These are phyloP conservation scores for Parnassius glacialis DNA, from an alignment of 2,888 invertebrate genomes.

Conservation along the genomic window DNA sequence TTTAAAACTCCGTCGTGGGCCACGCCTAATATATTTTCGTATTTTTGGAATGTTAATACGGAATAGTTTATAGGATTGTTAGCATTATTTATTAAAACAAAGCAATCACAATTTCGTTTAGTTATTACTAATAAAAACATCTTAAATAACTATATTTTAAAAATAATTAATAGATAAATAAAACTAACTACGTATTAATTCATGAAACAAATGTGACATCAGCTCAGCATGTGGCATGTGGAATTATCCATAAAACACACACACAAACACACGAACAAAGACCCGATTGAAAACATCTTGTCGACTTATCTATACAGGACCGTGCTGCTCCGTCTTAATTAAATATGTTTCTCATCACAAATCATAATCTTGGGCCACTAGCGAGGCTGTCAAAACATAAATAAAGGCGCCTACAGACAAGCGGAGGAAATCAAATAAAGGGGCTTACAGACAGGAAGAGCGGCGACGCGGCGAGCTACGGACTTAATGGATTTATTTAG, in stretches of 20 bases:
- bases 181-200: not conserved
- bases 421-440: slow-evolving; percentile 61
- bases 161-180: not conserved
- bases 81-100: too few species aligned
- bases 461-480: slow-evolving; percentile 45
- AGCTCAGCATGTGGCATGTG: slow-evolving; percentile 10
- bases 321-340: slow-evolving; percentile 44
- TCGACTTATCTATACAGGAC: slow-evolving; percentile 2
- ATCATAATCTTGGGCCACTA: slow-evolving; percentile 51
- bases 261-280: slow-evolving; percentile 17
- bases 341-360: slow-evolving; percentile 70
- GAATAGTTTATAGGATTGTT: too few species aligned
- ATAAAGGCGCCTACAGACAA: slow-evolving; percentile 69
- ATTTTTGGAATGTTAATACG: too few species aligned
- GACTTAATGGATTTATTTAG: slow-evolving; percentile 80
- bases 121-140: too few species aligned
- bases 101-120: too few species aligned
- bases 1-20: too few species aligned
- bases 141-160: too few species aligned
- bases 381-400: slow-evolving; percentile 68
- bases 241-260: slow-evolving; percentile 22
- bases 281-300: slow-evolving; percentile 10
- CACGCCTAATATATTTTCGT: too few species aligned
- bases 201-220: not conserved
- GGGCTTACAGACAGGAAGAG: slow-evolving; percentile 73